Base-by-base conservation (phyloP, 2,113 vertebrate species). In the Phodopus roborovskii region DNA sequence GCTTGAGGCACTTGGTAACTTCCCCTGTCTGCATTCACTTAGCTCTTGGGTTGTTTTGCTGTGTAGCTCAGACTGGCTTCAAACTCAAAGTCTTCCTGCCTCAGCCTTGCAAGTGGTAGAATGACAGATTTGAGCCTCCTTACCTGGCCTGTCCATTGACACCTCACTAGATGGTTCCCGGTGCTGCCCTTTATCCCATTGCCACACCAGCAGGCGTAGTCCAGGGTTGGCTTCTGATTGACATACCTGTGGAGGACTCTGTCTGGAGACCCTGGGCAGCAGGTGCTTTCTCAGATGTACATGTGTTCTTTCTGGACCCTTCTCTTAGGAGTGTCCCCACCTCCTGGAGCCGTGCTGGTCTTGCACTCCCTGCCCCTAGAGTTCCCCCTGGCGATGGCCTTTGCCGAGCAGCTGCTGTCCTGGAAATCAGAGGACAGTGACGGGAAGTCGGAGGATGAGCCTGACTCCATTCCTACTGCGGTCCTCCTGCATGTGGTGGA, bases 361-460 rank as follows among this genome's bases (percentile, higher is more conserved):
- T 96, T 99, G 89, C 99, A 99, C 97, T 99, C 99, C n/a, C 98
- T 99, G 82, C 99, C 99, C 0, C 98, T 99, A 75, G 99, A 99
- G 97, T 99, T 99, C 97, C 99, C 99, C 1, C 96, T 99, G 98
- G 99, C 99, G 24, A 98, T 99, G 99, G 99, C 99, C 2, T 99
- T 99, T 42, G 99, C 99, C 3, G 99, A 99, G 87, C 99, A 99
- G 98, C 98, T 99, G 30, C 97, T 99, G 95, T 99, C 99, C 1
- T 99, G 99, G 99, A 99, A 99, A 53, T 97, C 99, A 11, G 99
- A 99, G 53, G 99, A 99, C 1, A 96, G 97, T 6, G 98, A 98
- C 81, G 99, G 99, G n/a, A 99, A 97, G 68, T 98, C 99, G 0
- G 99, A 99, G 96, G 99, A 99, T 0, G 99, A 99, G 58, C 98